These are phyloP conservation scores for Amphiprion percula DNA, from an alignment of 2,113 vertebrate genomes.

Conservation along the genomic window DNA sequence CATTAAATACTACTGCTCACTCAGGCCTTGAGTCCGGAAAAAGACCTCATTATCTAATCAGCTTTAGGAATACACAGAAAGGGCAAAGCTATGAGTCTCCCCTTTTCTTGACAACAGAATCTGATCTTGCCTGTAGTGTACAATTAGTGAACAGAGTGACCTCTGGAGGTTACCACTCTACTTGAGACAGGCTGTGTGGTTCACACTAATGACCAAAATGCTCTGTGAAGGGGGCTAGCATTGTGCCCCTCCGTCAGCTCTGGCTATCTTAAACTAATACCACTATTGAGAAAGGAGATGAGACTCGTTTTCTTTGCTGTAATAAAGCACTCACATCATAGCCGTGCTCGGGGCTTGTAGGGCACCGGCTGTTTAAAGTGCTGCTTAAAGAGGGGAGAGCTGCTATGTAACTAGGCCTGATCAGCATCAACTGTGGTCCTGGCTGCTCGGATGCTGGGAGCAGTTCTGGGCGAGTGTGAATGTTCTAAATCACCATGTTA, in stretches of 20 bases:
- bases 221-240: constrained; percentile 39
- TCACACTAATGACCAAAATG: constrained; percentile 63
- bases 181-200: constrained; percentile 47
- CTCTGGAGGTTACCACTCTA: constrained; percentile 56
- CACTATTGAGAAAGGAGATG: constrained; percentile 44
- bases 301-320: constrained; percentile 50
- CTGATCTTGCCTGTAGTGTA: constrained; percentile 54
- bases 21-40: constrained; percentile 28
- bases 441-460: constrained; percentile 14
- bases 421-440: constrained; percentile 39
- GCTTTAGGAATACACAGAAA: constrained; percentile 62
- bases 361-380: constrained; percentile 47
- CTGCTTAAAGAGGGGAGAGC: constrained; percentile 42
- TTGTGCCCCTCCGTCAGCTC: constrained; percentile 34
- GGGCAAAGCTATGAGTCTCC: constrained; percentile 40
- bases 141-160: constrained; percentile 71
- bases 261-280: constrained; percentile 58
- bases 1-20: constrained; percentile 24
- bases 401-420: constrained; percentile 44
- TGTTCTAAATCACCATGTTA: constrained; percentile 23
- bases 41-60: constrained; percentile 62
- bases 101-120: constrained; percentile 59
- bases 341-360: constrained; percentile 33
- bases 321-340: constrained; percentile 44
- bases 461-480: constrained; percentile 9